Evolutionary conservation across 2,888 invertebrate species (phyloP).

Genomic region (Octodonta nipae): DNA sequence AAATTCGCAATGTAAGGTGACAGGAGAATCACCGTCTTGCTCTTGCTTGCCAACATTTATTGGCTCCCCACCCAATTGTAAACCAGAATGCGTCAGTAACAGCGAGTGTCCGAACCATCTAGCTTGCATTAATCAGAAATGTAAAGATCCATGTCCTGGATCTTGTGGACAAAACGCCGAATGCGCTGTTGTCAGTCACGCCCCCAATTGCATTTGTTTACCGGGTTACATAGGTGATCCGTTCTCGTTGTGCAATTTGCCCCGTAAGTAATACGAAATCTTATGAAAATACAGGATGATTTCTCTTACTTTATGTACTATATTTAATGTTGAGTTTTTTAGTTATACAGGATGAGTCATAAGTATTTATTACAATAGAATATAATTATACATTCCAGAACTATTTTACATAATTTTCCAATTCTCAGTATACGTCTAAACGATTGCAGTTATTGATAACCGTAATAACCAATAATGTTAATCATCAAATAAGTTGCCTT

Average conservation of each 20-base stretch:
- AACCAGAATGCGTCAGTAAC: constrained; percentile 62
- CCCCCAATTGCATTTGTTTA: constrained; percentile 48
- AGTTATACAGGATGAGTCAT: no score
- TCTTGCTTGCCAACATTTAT: constrained; percentile 56
- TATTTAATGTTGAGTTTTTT: no score
- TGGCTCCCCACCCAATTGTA: constrained; percentile 60
- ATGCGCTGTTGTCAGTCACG: constrained; percentile 52
- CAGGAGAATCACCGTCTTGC: constrained; percentile 57
- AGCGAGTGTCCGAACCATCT: constrained; percentile 47
- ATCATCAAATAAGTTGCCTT: no score
- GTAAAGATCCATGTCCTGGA: constrained; percentile 52
- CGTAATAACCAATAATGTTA: no score
- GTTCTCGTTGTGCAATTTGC: constrained; percentile 28
- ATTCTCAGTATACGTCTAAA: no score
- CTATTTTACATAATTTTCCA: no score
- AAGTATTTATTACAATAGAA: no score
- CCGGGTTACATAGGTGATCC: constrained; percentile 51
- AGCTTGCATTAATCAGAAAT: constrained; percentile 53
- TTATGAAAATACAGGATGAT: no score
- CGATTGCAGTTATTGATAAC: no score
- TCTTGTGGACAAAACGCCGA: constrained; percentile 49
- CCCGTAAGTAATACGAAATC: background rate
- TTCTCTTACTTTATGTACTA: no score
- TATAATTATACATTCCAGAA: no score
- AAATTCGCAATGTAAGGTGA: constrained; percentile 49